These are phyloP conservation scores for Tyria jacobaeae DNA, from an alignment of 2,888 invertebrate species.

Conservation along the genomic window DNA sequence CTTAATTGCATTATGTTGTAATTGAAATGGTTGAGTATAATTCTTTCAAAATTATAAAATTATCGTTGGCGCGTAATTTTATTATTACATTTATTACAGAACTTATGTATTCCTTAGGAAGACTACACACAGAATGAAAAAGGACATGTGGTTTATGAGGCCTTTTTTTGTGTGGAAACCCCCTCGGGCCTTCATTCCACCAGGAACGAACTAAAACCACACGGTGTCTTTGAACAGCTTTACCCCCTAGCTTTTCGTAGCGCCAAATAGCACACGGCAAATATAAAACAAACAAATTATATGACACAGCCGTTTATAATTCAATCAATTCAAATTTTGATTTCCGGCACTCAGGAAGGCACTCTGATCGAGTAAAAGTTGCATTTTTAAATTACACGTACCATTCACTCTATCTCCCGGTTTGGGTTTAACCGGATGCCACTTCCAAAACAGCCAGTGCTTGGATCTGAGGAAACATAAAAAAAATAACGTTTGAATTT, in stretches of 20 bases:
- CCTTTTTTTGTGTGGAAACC: no score
- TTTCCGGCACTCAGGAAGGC: neutral
- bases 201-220: no score
- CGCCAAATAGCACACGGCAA: no score
- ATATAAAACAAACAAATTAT: no score
- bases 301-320: no score
- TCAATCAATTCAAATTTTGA: no score
- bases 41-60: neutral
- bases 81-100: neutral
- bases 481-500: neutral
- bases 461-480: conserved; percentile 8
- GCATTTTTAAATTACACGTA: neutral
- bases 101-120: neutral
- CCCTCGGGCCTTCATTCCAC: no score
- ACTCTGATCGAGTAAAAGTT: conserved; percentile 7
- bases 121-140: no score
- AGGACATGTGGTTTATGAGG: no score
- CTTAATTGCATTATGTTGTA: neutral
- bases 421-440: conserved; percentile 6
- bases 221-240: no score
- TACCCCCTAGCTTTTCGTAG: no score
- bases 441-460: conserved; percentile 2
- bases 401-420: conserved; percentile 5
- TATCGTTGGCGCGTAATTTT: neutral
- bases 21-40: neutral